Percentiles rank a stretch among this genome's conserved stretches.
phyloP scores from a whole-genome alignment of 2,888 invertebrate genomes.

The Oligia strigilis region DNA sequence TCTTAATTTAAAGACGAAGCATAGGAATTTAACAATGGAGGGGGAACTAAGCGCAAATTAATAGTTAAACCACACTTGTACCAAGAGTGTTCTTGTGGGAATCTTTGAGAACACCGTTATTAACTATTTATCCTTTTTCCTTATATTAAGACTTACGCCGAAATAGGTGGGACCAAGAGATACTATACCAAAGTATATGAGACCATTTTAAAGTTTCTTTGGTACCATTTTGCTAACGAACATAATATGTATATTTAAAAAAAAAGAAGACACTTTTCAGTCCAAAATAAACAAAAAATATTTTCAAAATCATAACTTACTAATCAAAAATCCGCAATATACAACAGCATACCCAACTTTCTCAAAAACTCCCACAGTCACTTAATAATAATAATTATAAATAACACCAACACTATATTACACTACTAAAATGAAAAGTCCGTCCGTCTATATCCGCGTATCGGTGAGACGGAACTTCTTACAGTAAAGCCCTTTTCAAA shows the following conservation, averaged over 20 bases:
- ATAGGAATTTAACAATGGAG: constrained; percentile 75
- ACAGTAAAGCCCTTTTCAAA: constrained; percentile 89
- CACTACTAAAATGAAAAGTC: constrained; percentile 79
- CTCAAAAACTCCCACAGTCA: constrained; percentile 68
- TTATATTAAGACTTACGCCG: constrained; percentile 46
- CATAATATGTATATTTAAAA: not conserved
- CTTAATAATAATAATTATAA: constrained; percentile 67
- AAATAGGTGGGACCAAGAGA: constrained; percentile 29
- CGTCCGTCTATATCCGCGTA: constrained; percentile 84
- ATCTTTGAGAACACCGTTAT: constrained; percentile 48
- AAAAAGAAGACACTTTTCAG: not conserved
- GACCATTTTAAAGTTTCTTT: constrained; percentile 19
- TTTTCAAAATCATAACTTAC: not conserved
- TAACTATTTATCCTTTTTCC: constrained; percentile 19
- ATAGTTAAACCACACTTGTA: constrained; percentile 58
- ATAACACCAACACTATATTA: constrained; percentile 72
- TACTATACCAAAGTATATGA: constrained; percentile 10
- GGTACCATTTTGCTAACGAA: constrained; percentile 8
- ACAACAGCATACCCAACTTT: constrained; percentile 49
- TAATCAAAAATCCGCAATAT: constrained; percentile 43
- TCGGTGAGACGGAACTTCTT: constrained; percentile 89
- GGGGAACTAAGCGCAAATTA: constrained; percentile 70
- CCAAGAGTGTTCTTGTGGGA: constrained; percentile 51
- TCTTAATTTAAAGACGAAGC: constrained; percentile 68
- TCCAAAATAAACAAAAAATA: not conserved